Percentiles rank a stretch among this genome's conserved stretches.
Evolutionary conservation across 2,888 invertebrate species (phyloP).

Genomic region (Leptothorax acervorum): DNA sequence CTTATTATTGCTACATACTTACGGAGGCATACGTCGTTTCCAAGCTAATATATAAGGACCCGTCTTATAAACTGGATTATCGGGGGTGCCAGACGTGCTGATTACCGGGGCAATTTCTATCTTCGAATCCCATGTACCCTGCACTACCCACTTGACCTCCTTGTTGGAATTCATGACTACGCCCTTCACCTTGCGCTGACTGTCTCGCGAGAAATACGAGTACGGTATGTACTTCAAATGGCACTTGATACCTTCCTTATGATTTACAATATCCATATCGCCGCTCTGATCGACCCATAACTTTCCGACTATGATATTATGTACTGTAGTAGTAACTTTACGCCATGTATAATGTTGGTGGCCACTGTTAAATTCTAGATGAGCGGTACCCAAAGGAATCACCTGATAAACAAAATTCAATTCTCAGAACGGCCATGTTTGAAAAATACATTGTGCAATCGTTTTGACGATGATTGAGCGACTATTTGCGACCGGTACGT

Average conservation of each 20-base stretch:
- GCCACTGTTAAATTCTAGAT: constrained; percentile 89
- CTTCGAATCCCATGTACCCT: constrained; percentile 97
- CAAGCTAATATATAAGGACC: constrained; percentile 94
- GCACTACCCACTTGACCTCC: constrained; percentile 91
- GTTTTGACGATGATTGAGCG: not conserved
- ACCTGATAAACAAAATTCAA: constrained; percentile 83
- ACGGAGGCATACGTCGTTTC: constrained; percentile 93
- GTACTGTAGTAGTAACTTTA: constrained; percentile 99
- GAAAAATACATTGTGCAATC: not conserved
- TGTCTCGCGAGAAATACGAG: constrained; percentile 98
- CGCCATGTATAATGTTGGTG: constrained; percentile 98
- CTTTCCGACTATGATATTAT: constrained; percentile 99
- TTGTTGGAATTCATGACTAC: constrained; percentile 91
- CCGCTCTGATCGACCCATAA: constrained; percentile 99
- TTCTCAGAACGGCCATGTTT: not conserved
- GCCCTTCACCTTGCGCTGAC: constrained; percentile 95
- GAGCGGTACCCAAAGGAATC: constrained; percentile 91
- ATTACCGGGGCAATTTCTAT: constrained; percentile 97
- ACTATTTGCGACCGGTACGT: not conserved
- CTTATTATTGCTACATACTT: constrained; percentile 78
- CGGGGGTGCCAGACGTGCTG: constrained; percentile 88
- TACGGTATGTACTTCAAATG: constrained; percentile 99
- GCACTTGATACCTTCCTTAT: constrained; percentile 96
- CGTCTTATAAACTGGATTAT: constrained; percentile 97
- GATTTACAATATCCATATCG: constrained; percentile 98